A percentile compares a stretch with the other conserved stretches of the same genome.
Conservation (phyloP, 2,888 invertebrate genomes). For the Tinea semifulvella region DNA sequence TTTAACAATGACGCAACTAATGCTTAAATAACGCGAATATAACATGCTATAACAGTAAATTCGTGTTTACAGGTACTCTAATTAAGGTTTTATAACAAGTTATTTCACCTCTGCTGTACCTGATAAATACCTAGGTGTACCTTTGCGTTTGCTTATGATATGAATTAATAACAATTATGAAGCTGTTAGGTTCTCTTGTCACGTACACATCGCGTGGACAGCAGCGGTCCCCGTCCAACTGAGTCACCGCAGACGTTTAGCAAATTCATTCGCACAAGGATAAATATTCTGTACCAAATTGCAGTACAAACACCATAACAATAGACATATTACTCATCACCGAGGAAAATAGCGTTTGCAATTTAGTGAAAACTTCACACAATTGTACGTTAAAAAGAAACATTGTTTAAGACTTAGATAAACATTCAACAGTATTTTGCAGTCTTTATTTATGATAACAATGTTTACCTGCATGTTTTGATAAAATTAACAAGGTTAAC, state of each 20-base stretch:
- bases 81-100: conserved; percentile 7
- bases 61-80: conserved; percentile 7
- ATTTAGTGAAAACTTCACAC: conserved; percentile 1
- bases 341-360: not conserved
- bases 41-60: conserved; percentile 7
- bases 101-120: not conserved
- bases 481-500: not conserved
- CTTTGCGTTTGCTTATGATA: not conserved
- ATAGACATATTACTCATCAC: not conserved
- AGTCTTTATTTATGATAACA: conserved; percentile 8
- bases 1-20: not conserved
- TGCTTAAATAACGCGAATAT: not conserved
- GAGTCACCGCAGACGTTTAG: conserved; percentile 35
- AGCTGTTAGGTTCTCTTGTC: not conserved
- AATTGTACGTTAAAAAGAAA: conserved; percentile 3
- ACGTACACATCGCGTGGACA: conserved; percentile 4
- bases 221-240: conserved; percentile 23
- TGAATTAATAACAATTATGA: conserved; percentile 5
- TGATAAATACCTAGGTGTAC: conserved; percentile 2
- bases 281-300: conserved; percentile 47
- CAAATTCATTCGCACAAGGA: conserved; percentile 45
- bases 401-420: not conserved
- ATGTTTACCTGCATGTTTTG: not conserved
- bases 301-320: conserved; percentile 44
- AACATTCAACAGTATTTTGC: conserved; percentile 8